phyloP scores from a whole-genome alignment of 2,888 invertebrate species.

The Anthophora plumipes region DNA sequence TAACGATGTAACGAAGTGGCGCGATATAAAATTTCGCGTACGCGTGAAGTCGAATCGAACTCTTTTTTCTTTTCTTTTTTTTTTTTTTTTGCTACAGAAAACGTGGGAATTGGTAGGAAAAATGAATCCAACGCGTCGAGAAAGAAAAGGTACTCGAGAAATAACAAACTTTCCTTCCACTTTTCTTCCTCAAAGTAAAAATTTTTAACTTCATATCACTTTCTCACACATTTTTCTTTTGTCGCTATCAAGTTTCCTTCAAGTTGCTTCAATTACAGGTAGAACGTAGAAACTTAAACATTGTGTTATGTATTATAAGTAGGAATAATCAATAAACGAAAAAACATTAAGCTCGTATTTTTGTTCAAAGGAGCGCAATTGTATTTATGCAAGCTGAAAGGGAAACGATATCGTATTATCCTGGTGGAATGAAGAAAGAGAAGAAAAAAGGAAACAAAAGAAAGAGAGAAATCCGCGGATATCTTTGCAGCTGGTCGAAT shows the following conservation, averaged over 20 bases:
- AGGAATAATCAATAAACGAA: too few relatives aligned
- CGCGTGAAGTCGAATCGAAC: background rate
- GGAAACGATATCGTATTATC: background rate
- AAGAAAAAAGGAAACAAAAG: too few relatives aligned
- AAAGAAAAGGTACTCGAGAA: background rate
- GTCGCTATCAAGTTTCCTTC: background rate
- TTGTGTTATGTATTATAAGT: background rate
- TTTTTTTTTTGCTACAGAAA: too few relatives aligned
- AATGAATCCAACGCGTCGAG: background rate
- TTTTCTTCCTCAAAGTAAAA: background rate
- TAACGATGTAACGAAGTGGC: background rate
- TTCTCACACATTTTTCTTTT: background rate
- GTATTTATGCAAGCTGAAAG: background rate
- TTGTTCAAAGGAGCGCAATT: background rate
- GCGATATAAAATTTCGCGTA: background rate
- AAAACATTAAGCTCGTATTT: too few relatives aligned
- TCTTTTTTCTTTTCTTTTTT: too few relatives aligned
- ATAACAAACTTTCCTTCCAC: background rate
- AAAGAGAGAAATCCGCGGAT: background rate
- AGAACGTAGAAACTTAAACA: background rate
- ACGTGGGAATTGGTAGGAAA: background rate
- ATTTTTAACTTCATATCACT: background rate
- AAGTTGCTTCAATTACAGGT: background rate
- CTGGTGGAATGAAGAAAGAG: background rate
- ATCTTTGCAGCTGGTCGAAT: background rate